Evolutionary conservation across 2,113 vertebrate genomes (phyloP).

Genomic region (Ptilonorhynchus violaceus): DNA sequence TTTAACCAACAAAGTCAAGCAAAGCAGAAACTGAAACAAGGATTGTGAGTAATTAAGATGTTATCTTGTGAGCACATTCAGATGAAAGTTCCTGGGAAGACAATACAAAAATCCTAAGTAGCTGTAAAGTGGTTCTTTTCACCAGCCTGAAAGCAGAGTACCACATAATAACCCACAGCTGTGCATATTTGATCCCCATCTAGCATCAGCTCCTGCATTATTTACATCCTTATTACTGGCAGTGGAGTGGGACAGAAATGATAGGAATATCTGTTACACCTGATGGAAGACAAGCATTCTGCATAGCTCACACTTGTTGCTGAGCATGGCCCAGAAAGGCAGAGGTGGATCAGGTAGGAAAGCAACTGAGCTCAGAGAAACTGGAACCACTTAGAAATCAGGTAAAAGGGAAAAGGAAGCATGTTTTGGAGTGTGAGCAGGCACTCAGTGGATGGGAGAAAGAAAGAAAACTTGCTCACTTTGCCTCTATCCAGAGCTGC

Average conservation of each 20-base stretch:
- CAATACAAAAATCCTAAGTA: not conserved
- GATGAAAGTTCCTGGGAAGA: not conserved
- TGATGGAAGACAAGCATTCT: not conserved
- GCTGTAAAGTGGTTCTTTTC: slow-evolving; percentile 4
- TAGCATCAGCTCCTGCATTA: slow-evolving; percentile 1
- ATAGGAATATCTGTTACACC: not conserved
- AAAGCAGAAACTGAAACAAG: not conserved
- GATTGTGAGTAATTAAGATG: not conserved
- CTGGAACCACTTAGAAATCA: not conserved
- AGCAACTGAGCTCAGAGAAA: not conserved
- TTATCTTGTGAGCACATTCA: not conserved
- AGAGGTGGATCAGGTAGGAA: not conserved
- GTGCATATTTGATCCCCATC: not conserved
- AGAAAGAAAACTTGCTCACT: not conserved
- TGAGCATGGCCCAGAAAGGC: not conserved
- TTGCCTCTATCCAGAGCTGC: not conserved
- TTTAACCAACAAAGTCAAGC: not conserved
- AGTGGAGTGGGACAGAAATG: not conserved
- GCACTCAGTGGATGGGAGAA: not conserved
- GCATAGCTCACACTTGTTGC: not conserved
- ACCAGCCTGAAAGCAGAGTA: not conserved
- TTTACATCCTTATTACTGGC: slow-evolving; percentile 9
- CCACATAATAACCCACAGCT: not conserved
- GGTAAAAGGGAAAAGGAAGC: not conserved
- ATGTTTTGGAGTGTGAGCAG: not conserved